These are phyloP conservation scores for Eolophus roseicapilla DNA, from an alignment of 2,113 vertebrate genomes.

Conservation along the genomic window DNA sequence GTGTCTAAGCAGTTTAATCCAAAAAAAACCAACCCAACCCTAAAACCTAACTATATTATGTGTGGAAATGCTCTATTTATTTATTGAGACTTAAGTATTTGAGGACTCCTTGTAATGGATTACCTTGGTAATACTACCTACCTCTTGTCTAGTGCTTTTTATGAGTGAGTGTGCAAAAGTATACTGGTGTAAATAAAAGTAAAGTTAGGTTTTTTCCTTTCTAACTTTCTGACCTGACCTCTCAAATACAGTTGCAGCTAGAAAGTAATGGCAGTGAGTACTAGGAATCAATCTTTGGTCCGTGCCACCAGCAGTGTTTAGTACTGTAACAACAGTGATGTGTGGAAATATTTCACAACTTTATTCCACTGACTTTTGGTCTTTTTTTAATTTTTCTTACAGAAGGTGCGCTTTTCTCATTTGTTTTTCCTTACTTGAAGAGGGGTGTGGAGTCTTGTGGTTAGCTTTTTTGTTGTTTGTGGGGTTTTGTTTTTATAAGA, in stretches of 20 bases:
- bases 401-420: not conserved
- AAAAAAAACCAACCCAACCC: not conserved
- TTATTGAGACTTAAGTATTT: not conserved
- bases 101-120: not conserved
- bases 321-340: not conserved
- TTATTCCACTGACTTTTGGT: not conserved
- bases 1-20: not conserved
- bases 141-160: not conserved
- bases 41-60: not conserved
- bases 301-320: not conserved
- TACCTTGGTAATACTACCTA: not conserved
- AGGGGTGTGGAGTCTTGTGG: fast-evolving
- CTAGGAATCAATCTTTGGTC: not conserved
- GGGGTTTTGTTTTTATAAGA: not conserved
- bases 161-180: not conserved
- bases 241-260: not conserved
- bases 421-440: not conserved
- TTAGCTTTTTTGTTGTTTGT: not conserved
- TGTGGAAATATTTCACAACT: not conserved
- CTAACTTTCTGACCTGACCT: not conserved
- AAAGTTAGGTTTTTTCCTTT: not conserved
- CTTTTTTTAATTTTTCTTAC: not conserved
- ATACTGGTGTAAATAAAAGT: not conserved
- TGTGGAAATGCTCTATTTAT: not conserved
- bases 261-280: not conserved